Evolutionary conservation across 2,113 vertebrate species (phyloP), one percentile per base, ranked within the genome.

Genomic region (pig (Sus scrofa)): DNA sequence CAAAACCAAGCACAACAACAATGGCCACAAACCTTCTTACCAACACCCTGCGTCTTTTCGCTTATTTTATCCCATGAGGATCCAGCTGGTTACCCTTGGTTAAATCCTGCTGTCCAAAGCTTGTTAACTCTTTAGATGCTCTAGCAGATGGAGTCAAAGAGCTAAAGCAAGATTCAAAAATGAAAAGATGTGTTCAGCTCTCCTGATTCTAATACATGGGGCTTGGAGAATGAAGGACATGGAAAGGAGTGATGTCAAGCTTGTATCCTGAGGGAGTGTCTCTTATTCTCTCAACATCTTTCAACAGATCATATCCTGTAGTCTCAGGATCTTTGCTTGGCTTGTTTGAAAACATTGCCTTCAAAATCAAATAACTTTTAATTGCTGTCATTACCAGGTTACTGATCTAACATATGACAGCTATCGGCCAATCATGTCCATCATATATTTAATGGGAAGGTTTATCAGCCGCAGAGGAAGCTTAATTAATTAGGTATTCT

Each of bases 401-500:
- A 95, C 89, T 94, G 86, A 87, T 94, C 71, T 15, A 96, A 94
- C 68, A 77, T 54, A 81, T 92, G 96, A 97, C 96, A 95, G 94
- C 56, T 95, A 83, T 92, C 68, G 94, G 73, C 87, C 95, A 96
- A 97, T 96, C 89, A 26, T 73, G 85, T 91, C 56, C 92, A 89
- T 96, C 84, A 74, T 78, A 26, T 71, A 86, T 86, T 93, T 97
- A 97, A 97, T 74, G 24, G 73, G 81, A 92, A 97, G 58, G 34
- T 81, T 97, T 97, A 97, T 97, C 93, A 86, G 96, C 62, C 92
- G 58, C 87, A 90, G 67, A 92, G 94, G 87, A 94, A 60, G 32
- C 74, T 89, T 89, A 96, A 94, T 98, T 97, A 97, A 98, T 98
- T 95, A 97, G 71, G 56, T 52, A 91, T 82, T 96, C 96, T 96